Evolutionary conservation across 2,888 invertebrate species (phyloP).

Genomic region (Apodemia mormo): DNA sequence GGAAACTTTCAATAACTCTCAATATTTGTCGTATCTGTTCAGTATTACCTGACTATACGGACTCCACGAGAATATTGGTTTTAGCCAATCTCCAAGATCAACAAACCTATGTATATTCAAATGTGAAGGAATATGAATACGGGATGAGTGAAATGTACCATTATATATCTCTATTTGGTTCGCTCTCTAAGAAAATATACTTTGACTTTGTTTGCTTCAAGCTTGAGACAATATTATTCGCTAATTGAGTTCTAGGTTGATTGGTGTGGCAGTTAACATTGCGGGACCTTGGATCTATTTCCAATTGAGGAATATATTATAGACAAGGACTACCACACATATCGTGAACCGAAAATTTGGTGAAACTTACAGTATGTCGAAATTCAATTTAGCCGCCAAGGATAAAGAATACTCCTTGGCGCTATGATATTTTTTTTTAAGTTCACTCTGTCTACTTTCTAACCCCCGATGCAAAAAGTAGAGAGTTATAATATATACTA

Average conservation of each 20-base stretch:
- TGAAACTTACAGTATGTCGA: too few species aligned
- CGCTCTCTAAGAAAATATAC: background rate
- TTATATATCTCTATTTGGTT: constrained; percentile 8
- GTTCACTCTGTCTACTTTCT: too few species aligned
- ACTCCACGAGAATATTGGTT: constrained; percentile 1
- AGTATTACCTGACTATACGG: constrained; percentile 1
- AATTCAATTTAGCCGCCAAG: too few species aligned
- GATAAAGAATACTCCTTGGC: too few species aligned
- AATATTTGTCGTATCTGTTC: constrained; percentile 16
- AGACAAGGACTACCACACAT: too few species aligned
- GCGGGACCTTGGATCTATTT: too few species aligned
- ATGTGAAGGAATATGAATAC: constrained; percentile 17
- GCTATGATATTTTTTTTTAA: too few species aligned
- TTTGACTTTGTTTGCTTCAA: background rate
- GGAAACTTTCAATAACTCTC: constrained; percentile 8
- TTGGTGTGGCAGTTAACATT: background rate
- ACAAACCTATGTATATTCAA: background rate
- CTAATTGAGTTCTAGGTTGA: background rate
- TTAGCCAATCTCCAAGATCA: constrained; percentile 16
- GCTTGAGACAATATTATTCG: constrained; percentile 1
- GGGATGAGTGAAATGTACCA: background rate
- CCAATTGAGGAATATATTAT: too few species aligned
- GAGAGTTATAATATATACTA: too few species aligned
- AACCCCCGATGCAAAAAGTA: too few species aligned
- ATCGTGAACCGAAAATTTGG: too few species aligned